Conservation (phyloP, 1,140 invertebrate species). For the Calliphora vicina region DNA sequence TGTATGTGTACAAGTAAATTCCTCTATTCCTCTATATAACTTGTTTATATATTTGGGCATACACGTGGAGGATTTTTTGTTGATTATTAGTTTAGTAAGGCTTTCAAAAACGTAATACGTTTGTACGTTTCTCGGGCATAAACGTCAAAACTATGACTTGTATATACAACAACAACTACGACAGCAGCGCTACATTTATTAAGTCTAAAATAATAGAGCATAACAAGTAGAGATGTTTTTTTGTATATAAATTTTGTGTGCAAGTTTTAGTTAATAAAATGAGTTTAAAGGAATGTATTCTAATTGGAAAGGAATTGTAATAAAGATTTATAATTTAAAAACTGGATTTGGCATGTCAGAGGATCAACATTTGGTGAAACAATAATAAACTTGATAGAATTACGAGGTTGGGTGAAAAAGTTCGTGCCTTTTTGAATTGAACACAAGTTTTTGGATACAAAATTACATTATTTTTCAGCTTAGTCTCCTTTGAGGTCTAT, state of each 20-base stretch:
- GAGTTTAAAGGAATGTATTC: not conserved
- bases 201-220: not conserved
- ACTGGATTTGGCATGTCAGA: no score
- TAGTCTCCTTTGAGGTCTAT: no score
- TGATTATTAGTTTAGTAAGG: slow-evolving; percentile 10
- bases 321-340: no score
- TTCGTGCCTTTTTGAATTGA: no score
- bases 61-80: not conserved
- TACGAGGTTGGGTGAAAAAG: no score
- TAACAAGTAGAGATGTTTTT: not conserved
- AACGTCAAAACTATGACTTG: no score
- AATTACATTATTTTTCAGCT: no score
- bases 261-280: not conserved
- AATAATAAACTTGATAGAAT: no score
- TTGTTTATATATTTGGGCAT: not conserved
- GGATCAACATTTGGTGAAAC: no score
- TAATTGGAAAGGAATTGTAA: not conserved
- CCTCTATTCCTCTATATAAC: not conserved
- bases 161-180: not conserved
- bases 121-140: not conserved
- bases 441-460: no score
- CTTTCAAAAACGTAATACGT: not conserved
- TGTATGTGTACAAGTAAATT: not conserved
- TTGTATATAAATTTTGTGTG: no score
- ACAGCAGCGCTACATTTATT: not conserved